A percentile compares a stretch with the other conserved stretches of the same genome.
Conservation (phyloP, 2,113 vertebrate genomes). For the Arizona elegans region DNA sequence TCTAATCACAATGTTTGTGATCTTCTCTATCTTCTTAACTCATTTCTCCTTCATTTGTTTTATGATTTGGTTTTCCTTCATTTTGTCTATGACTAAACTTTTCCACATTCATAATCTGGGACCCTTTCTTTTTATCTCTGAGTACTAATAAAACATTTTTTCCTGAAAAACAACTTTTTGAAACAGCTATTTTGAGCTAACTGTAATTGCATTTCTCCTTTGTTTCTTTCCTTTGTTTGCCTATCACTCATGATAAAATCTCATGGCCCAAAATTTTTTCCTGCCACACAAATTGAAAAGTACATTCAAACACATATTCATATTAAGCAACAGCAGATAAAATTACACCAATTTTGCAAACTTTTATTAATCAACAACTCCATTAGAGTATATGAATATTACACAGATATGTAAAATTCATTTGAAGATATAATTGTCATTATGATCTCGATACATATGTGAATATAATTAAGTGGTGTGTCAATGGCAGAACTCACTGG, state of each 20-base stretch:
- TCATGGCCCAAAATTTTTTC: too few species aligned
- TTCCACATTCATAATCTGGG: constrained; percentile 14
- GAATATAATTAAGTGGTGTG: too few species aligned
- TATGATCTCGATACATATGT: too few species aligned
- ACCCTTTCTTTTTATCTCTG: constrained; percentile 30
- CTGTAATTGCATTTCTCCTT: background rate
- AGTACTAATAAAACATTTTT: constrained; percentile 14
- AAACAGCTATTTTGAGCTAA: constrained; percentile 13
- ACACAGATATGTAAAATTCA: too few species aligned
- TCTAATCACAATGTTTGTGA: background rate
- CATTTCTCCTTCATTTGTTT: background rate
- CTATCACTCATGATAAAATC: background rate
- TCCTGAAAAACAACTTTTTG: constrained; percentile 38
- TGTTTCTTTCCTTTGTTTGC: background rate
- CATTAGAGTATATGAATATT: too few species aligned
- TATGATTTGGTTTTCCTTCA: background rate
- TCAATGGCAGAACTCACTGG: too few species aligned
- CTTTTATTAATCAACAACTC: too few species aligned
- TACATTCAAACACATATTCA: too few species aligned
- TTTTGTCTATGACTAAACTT: background rate
- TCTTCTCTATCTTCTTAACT: background rate
- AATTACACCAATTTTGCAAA: too few species aligned
- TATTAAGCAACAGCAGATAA: too few species aligned
- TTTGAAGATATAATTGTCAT: too few species aligned
- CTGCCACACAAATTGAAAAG: too few species aligned